Evolutionary conservation across 1,140 invertebrate genomes (phyloP), one percentile per base, ranked within the genome.

Genomic region (Lepidostoma basale): DNA sequence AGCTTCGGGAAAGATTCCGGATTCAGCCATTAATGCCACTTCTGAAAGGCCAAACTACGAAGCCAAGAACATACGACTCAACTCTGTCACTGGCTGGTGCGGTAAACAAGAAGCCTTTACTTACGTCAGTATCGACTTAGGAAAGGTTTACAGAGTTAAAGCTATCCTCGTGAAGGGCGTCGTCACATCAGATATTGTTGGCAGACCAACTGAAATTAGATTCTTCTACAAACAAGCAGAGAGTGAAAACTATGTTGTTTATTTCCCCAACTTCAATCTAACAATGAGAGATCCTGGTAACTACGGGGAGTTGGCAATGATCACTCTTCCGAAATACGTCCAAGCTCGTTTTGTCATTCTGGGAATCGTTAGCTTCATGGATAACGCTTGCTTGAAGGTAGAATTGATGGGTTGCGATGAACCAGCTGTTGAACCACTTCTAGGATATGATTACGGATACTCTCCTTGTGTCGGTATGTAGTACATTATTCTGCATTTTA

Each of bases 161-260:
- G 92, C 92, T 3, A 94, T 97, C 73, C 80, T 97, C 22, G 93
- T 97, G 0, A 96, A 96, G 81, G 95, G 95, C 58, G 95, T 97
- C 10, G 92, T 97, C 3, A 97, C 95, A 0, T 96, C 96, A 73
- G 95, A 97, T 75, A 95, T 97, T 54, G 95, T 97, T 9, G 95
- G 95, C 60, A 85, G 95, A 63, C 95, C 95, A 5, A 98, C 95
- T 0, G 95, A 98, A 85, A 95, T 98, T 62, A 85, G 96, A 65
- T 96, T 98, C 81, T 98, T 98, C 85, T 98, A 98, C 78, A 98
- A 98, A 81, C 92, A 95, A 81, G 86, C 92, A 3, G 95, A 96
- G 79, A 89, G 83, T 73, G 95, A 97, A 77, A 97, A 97, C 75
- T 98, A 97, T 75, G 94, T 97, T 5, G 94, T 97, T 0, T 98